phyloP scores from a whole-genome alignment of 2,113 vertebrate species.

The Tupaia tana region DNA sequence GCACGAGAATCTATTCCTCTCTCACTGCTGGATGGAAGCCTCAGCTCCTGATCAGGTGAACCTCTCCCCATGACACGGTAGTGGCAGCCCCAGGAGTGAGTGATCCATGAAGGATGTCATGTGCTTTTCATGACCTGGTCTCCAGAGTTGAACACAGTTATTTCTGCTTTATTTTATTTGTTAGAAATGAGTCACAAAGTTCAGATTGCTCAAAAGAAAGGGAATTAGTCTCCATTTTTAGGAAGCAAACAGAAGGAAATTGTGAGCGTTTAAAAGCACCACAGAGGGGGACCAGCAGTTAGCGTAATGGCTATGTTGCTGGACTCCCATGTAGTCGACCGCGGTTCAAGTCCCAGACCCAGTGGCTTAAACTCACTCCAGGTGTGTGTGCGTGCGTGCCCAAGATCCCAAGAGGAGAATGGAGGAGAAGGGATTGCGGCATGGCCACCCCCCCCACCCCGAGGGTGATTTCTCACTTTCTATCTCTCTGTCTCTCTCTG shows the following conservation, averaged over 20 bases:
- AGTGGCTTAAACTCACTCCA: too few relatives aligned
- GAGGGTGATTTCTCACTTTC: too few relatives aligned
- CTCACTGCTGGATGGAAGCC: neutral
- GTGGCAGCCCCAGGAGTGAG: neutral
- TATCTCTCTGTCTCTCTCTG: too few relatives aligned
- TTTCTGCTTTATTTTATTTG: neutral
- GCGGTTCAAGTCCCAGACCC: too few relatives aligned
- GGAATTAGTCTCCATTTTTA: neutral
- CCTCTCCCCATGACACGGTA: neutral
- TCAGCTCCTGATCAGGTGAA: neutral
- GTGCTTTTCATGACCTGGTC: neutral
- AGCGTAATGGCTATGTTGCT: too few relatives aligned
- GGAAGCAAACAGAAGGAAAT: neutral
- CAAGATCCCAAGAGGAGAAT: too few relatives aligned
- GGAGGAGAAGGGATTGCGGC: too few relatives aligned
- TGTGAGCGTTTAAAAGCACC: neutral
- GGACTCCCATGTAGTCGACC: too few relatives aligned
- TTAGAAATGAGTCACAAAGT: neutral
- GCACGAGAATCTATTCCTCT: neutral
- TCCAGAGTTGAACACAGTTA: neutral
- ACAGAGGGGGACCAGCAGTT: too few relatives aligned
- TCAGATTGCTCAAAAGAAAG: neutral
- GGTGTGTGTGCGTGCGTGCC: too few relatives aligned
- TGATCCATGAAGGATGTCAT: neutral
- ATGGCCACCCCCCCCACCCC: too few relatives aligned